A percentile compares a stretch with the other conserved stretches of the same genome.
These are phyloP conservation scores for Dryococelus australis DNA, from an alignment of 2,888 invertebrate species.

Conservation along the genomic window DNA sequence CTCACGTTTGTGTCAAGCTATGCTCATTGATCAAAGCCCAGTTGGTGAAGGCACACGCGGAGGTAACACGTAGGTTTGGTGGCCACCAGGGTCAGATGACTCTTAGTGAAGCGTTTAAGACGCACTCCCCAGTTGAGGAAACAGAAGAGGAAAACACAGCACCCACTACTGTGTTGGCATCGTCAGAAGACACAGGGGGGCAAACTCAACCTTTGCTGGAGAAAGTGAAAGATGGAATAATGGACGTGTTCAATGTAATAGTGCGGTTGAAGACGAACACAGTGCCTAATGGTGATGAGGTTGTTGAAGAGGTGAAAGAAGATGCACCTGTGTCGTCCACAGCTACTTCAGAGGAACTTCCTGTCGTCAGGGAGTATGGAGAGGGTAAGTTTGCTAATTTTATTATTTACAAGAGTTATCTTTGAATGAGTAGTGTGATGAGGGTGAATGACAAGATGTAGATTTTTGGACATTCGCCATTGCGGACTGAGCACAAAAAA, in stretches of 20 bases:
- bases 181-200: background rate
- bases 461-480: too few species aligned
- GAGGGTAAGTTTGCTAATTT: background rate
- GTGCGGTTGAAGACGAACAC: slow-evolving; percentile 17
- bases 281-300: background rate
- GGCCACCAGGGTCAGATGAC: slow-evolving; percentile 47
- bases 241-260: slow-evolving; percentile 38
- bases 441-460: too few species aligned
- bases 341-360: background rate
- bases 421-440: too few species aligned
- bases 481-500: background rate
- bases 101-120: slow-evolving; percentile 55
- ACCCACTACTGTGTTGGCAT: background rate
- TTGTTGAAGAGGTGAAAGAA: background rate
- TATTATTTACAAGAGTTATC: too few species aligned
- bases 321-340: background rate
- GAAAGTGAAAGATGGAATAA: slow-evolving; percentile 49
- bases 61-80: slow-evolving; percentile 64
- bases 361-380: slow-evolving; percentile 4
- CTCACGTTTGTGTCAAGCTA: slow-evolving; percentile 72
- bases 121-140: slow-evolving; percentile 63
- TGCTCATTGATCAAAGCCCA: slow-evolving; percentile 81
- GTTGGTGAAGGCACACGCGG: slow-evolving; percentile 79
- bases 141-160: slow-evolving; percentile 54
- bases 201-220: slow-evolving; percentile 48